Percentiles rank a stretch among this genome's conserved stretches.
Conservation (phyloP, 2,113 vertebrate species). For the Prochilodus magdalenae region DNA sequence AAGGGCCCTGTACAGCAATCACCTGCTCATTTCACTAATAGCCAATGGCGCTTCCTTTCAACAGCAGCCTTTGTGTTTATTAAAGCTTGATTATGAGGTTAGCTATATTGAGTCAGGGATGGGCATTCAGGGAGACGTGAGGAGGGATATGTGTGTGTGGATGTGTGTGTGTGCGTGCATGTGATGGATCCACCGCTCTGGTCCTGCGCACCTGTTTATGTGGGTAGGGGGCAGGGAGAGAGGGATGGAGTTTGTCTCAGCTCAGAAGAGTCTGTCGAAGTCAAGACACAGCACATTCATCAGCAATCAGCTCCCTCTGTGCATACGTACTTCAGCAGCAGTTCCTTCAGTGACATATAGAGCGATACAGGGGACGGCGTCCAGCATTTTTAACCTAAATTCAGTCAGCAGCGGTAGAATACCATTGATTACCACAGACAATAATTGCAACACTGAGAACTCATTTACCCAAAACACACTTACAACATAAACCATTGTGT, state of each 20-base stretch:
- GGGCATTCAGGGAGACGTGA: slow-evolving; percentile 16
- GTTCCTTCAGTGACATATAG: neutral
- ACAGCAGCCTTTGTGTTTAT: slow-evolving; percentile 49
- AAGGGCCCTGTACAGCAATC: slow-evolving; percentile 40
- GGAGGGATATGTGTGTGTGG: slow-evolving; percentile 19
- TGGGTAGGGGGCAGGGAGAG: slow-evolving; percentile 29
- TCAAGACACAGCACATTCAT: slow-evolving; percentile 31
- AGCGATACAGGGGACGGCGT: neutral
- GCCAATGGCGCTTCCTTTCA: slow-evolving; percentile 24
- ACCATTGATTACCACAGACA: neutral
- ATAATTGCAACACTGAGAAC: too few relatives aligned
- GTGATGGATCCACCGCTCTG: slow-evolving; percentile 37
- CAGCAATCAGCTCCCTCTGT: slow-evolving; percentile 22
- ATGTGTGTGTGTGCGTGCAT: slow-evolving; percentile 6
- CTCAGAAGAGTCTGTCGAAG: slow-evolving; percentile 33
- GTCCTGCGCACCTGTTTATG: slow-evolving; percentile 45
- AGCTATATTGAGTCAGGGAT: slow-evolving; percentile 41
- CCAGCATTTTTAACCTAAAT: neutral
- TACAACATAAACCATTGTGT: too few relatives aligned
- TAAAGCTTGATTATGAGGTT: slow-evolving; percentile 48
- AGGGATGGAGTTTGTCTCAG: slow-evolving; percentile 26
- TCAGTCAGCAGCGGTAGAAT: neutral
- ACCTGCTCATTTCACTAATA: slow-evolving; percentile 45
- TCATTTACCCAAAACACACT: too few relatives aligned
- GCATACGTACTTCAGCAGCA: neutral